Percentiles rank a stretch among this genome's conserved stretches.
Conservation (phyloP, 2,113 vertebrate genomes). For the Eudyptes chrysolophus region DNA sequence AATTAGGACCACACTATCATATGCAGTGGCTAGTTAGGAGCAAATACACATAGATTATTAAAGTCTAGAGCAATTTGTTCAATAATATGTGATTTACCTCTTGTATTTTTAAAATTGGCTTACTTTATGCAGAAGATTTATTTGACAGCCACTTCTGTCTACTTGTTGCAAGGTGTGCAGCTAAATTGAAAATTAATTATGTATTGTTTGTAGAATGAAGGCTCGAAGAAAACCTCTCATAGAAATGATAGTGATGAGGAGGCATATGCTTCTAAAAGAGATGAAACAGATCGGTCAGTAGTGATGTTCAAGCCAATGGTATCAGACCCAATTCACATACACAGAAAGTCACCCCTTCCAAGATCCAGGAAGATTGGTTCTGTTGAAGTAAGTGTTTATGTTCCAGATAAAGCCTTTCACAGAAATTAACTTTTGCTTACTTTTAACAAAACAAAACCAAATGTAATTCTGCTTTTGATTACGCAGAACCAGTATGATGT, state of each 20-base stretch:
- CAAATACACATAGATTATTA: background rate
- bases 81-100: background rate
- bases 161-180: background rate
- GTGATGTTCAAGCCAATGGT: constrained; percentile 88
- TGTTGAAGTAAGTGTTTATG: constrained; percentile 83
- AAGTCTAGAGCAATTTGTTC: background rate
- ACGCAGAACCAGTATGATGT: background rate
- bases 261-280: constrained; percentile 73
- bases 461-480: background rate
- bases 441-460: background rate
- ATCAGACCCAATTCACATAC: constrained; percentile 90
- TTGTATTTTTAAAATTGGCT: background rate
- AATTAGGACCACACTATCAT: background rate
- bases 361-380: constrained; percentile 86
- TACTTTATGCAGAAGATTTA: background rate
- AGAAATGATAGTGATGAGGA: constrained; percentile 84
- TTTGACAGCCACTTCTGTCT: background rate
- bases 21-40: background rate
- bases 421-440: constrained; percentile 20
- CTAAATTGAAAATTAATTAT: background rate
- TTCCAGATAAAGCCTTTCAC: background rate
- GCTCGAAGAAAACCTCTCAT: constrained; percentile 73
- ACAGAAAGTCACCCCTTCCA: constrained; percentile 87
- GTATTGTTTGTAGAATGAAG: constrained; percentile 79
- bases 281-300: constrained; percentile 83